phyloP scores from a whole-genome alignment of 1,140 invertebrate species.

The Lasioglossum baleicum region DNA sequence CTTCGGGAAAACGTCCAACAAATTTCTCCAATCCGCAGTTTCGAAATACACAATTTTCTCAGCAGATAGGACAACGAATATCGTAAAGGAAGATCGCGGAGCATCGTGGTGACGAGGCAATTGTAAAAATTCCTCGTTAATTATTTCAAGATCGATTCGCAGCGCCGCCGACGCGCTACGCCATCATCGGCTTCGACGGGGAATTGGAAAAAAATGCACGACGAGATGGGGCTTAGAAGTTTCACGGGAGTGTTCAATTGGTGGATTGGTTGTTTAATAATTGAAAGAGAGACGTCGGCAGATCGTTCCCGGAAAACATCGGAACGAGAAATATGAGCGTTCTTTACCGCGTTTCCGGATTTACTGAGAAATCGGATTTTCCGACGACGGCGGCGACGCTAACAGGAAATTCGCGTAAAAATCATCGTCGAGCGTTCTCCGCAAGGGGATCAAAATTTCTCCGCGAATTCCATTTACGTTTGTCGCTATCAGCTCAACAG shows the following conservation, averaged over 20 bases:
- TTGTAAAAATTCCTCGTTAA: background rate
- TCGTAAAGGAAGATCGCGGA: too few species aligned
- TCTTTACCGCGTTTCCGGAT: constrained; percentile 52
- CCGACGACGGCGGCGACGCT: background rate
- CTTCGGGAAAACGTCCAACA: too few species aligned
- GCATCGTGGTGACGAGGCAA: background rate
- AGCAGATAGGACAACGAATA: too few species aligned
- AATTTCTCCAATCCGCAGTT: too few species aligned
- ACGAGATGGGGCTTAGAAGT: background rate
- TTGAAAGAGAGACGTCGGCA: background rate
- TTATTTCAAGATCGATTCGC: background rate
- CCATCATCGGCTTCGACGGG: too few species aligned
- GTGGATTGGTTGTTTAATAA: constrained; percentile 12
- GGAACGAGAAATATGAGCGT: constrained; percentile 35
- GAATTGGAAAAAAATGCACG: background rate
- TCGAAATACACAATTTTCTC: too few species aligned
- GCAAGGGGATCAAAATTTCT: background rate
- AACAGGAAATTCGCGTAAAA: constrained; percentile 20
- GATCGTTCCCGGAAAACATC: constrained; percentile 26
- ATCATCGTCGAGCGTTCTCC: background rate
- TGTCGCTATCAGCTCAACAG: background rate
- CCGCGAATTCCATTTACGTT: background rate
- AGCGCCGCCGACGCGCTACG: background rate
- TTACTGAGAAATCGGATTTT: constrained; percentile 38
- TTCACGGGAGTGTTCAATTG: background rate